These are phyloP conservation scores for Epizoanthus ramosus DNA, from an alignment of 92 coral and sea anemone genomes.

Conservation along the genomic window DNA sequence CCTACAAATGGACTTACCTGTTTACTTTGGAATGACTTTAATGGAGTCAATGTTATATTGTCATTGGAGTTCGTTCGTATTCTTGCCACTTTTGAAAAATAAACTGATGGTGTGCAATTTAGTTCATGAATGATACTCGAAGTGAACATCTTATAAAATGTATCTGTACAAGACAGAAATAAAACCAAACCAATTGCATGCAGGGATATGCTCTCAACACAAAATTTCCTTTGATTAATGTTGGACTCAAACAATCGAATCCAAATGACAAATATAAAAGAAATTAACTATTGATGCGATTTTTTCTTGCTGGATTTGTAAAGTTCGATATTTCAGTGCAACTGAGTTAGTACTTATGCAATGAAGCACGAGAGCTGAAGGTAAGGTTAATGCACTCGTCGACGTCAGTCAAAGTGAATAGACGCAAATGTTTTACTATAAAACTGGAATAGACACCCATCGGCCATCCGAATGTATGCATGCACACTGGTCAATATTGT, in stretches of 20 bases:
- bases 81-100: not conserved
- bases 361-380: no score
- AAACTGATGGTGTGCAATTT: not conserved
- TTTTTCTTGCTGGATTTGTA: not conserved
- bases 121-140: not conserved
- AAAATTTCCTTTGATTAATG: not conserved
- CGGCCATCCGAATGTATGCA: no score
- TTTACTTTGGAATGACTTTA: not conserved
- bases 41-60: not conserved
- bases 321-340: no score
- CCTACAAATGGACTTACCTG: not conserved
- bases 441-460: no score
- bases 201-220: not conserved
- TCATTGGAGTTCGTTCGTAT: not conserved
- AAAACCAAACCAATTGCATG: not conserved
- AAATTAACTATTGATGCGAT: not conserved
- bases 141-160: not conserved
- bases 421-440: no score
- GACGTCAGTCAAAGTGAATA: no score
- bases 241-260: not conserved
- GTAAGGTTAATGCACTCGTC: no score
- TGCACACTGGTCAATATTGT: no score
- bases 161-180: not conserved
- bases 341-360: no score
- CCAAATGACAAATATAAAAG: not conserved